phyloP scores from a whole-genome alignment of 2,888 invertebrate species.

The Agrilus cyanescens region DNA sequence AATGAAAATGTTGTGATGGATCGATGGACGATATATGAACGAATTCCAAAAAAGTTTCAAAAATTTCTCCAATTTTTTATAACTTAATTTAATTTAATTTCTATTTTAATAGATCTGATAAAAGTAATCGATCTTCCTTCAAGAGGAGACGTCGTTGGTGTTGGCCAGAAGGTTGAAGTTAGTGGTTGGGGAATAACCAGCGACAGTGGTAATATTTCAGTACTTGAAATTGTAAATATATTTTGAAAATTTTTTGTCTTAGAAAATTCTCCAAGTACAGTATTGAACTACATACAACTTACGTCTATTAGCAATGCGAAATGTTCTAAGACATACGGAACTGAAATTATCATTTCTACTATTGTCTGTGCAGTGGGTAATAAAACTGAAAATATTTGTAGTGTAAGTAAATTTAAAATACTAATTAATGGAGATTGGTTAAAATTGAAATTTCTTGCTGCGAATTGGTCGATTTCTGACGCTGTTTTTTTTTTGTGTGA shows the following conservation, averaged over 20 bases:
- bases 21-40: too few relatives aligned
- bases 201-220: slow-evolving; percentile 11
- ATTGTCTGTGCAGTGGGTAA: slow-evolving; percentile 18
- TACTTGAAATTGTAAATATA: neutral
- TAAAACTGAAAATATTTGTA: slow-evolving; percentile 21
- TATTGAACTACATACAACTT: slow-evolving; percentile 18
- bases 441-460: too few relatives aligned
- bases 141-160: slow-evolving; percentile 10
- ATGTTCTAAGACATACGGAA: slow-evolving; percentile 17
- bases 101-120: slow-evolving; percentile 7
- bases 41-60: too few relatives aligned
- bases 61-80: too few relatives aligned
- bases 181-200: slow-evolving; percentile 19
- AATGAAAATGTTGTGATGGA: too few relatives aligned
- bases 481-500: too few relatives aligned
- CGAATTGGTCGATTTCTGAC: too few relatives aligned
- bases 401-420: slow-evolving; percentile 15
- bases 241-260: slow-evolving; percentile 4
- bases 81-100: neutral
- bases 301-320: slow-evolving; percentile 19
- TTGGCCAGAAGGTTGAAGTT: slow-evolving; percentile 10
- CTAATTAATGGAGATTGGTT: too few relatives aligned
- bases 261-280: slow-evolving; percentile 2
- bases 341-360: slow-evolving; percentile 11
- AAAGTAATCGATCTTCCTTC: slow-evolving; percentile 11